Conservation (phyloP, 2,113 vertebrate species). For the Caranx melampygus region DNA sequence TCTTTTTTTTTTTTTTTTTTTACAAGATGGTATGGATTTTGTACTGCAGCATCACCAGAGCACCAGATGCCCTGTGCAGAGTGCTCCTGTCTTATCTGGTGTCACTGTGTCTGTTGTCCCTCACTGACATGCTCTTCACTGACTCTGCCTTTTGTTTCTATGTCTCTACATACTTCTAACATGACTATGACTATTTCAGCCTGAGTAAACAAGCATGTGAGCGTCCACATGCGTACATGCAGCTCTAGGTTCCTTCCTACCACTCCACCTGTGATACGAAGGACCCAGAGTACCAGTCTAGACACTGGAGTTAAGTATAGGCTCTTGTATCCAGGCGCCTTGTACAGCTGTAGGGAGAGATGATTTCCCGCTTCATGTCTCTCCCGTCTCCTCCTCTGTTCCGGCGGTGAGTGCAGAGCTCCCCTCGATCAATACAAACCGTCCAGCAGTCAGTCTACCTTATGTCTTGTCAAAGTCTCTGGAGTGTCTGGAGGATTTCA, state of each 20-base stretch:
- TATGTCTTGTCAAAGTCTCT: constrained; percentile 59
- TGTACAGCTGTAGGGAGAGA: constrained; percentile 54
- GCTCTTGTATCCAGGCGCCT: constrained; percentile 57
- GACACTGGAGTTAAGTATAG: constrained; percentile 54
- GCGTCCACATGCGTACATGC: not conserved
- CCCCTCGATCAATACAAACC: constrained; percentile 65
- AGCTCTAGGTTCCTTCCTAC: constrained; percentile 26
- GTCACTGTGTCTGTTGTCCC: constrained; percentile 22
- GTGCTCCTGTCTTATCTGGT: not conserved
- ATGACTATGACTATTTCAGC: constrained; percentile 69
- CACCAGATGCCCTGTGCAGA: not conserved
- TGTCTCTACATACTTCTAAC: constrained; percentile 69
- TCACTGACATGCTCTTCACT: constrained; percentile 42
- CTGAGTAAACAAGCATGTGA: constrained; percentile 68
- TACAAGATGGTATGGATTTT: not conserved
- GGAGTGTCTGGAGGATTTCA: constrained; percentile 62
- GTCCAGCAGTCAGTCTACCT: constrained; percentile 56
- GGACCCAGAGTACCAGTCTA: constrained; percentile 38
- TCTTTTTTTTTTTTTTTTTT: not conserved
- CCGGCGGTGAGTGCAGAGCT: constrained; percentile 41
- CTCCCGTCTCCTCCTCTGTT: constrained; percentile 37
- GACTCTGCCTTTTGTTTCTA: constrained; percentile 48
- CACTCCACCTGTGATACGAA: constrained; percentile 46
- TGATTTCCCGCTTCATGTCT: constrained; percentile 17
- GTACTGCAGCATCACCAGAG: not conserved